Percentiles rank a stretch among this genome's conserved stretches.
These are phyloP conservation scores for Pyrrhosoma nymphula DNA, from an alignment of 2,888 invertebrate species.

Conservation along the genomic window DNA sequence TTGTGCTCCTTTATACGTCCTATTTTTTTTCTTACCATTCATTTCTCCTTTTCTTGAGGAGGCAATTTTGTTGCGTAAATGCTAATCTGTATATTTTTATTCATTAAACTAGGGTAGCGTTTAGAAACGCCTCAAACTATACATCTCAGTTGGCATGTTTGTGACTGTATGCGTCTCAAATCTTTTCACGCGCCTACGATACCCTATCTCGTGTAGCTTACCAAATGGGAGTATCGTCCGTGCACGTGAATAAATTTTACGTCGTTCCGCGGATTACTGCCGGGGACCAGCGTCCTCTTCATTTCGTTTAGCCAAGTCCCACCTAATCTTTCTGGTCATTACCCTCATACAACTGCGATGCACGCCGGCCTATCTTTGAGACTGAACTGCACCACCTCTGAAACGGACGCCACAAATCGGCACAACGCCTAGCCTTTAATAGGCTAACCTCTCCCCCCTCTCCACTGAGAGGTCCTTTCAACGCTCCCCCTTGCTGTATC, in stretches of 20 bases:
- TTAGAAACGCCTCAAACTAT: too few relatives aligned
- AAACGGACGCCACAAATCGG: not conserved
- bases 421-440: constrained; percentile 26
- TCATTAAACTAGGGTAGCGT: too few relatives aligned
- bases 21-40: too few relatives aligned
- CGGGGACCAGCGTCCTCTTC: not conserved
- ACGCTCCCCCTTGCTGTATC: not conserved
- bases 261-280: not conserved
- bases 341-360: not conserved
- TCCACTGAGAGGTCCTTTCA: not conserved
- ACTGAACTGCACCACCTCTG: not conserved
- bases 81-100: too few relatives aligned
- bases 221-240: not conserved
- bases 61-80: too few relatives aligned
- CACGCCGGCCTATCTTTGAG: not conserved
- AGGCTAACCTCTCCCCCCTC: not conserved
- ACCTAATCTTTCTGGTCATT: not conserved
- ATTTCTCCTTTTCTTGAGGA: too few relatives aligned
- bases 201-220: not conserved
- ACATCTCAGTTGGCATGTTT: too few relatives aligned
- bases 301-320: not conserved
- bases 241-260: not conserved
- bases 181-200: not conserved
- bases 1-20: too few relatives aligned
- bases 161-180: too few relatives aligned